These are phyloP conservation scores for Steinernema hermaphroditum DNA, from an alignment of 2,888 invertebrate genomes.

Conservation along the genomic window DNA sequence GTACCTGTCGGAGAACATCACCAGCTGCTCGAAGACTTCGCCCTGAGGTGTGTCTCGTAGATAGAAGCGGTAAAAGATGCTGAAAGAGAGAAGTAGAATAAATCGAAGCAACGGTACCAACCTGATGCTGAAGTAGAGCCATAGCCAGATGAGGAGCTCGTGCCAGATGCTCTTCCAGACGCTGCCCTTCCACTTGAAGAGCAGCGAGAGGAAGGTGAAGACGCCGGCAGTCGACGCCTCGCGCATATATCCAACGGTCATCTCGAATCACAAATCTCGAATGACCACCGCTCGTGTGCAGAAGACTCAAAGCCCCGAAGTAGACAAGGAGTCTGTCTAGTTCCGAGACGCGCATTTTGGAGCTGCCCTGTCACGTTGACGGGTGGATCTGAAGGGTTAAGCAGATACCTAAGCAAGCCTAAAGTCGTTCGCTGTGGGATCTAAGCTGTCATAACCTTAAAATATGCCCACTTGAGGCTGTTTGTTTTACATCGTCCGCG, in stretches of 20 bases:
- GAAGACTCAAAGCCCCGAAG: no score
- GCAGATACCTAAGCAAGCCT: no score
- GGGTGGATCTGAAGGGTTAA: no score
- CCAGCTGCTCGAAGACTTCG: conserved; percentile 34
- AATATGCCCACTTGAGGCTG: background rate
- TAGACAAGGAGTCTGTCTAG: no score
- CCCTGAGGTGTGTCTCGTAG: conserved; percentile 32
- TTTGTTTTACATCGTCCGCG: conserved; percentile 13
- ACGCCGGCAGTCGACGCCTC: conserved; percentile 48
- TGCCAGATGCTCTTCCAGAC: conserved; percentile 52
- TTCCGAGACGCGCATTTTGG: no score
- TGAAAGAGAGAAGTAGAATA: background rate
- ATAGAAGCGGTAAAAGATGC: conserved; percentile 40
- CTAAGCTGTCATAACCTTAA: no score
- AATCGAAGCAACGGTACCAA: background rate
- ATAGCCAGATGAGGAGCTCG: conserved; percentile 47
- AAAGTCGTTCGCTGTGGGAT: no score
- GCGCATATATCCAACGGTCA: conserved; percentile 55
- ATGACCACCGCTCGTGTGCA: no score
- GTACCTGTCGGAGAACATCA: conserved; percentile 29
- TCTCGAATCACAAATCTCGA: no score
- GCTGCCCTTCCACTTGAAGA: conserved; percentile 52
- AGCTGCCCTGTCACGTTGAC: no score
- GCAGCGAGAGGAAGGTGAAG: conserved; percentile 42
- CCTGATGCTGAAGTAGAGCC: conserved; percentile 45